Conservation (phyloP, 2,888 invertebrate species). For the Diachrysia chrysitis region DNA sequence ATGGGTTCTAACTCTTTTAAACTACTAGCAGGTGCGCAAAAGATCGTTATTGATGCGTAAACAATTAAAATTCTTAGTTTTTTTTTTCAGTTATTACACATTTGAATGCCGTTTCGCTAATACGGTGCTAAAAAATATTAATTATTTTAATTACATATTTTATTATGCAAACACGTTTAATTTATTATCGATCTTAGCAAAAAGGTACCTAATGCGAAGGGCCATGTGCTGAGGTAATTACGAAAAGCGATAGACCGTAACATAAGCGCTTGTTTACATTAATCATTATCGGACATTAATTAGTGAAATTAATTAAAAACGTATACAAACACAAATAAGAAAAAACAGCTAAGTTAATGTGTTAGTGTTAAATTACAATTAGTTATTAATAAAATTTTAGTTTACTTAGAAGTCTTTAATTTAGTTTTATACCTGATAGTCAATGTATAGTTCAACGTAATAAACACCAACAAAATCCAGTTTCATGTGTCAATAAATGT, state of each 20-base stretch:
- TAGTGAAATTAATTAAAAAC: constrained; percentile 24
- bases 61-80: no score
- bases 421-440: no score
- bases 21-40: constrained; percentile 38
- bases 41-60: constrained; percentile 30
- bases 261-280: constrained; percentile 44
- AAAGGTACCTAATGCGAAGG: constrained; percentile 22
- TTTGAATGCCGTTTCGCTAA: constrained; percentile 13
- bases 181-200: constrained; percentile 41
- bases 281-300: constrained; percentile 9
- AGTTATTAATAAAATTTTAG: no score
- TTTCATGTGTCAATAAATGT: constrained; percentile 1
- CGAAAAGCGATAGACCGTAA: constrained; percentile 40
- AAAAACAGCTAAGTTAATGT: constrained; percentile 27
- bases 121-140: constrained; percentile 21
- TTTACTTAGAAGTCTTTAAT: no score
- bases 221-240: constrained; percentile 36
- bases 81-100: constrained; percentile 32
- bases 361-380: not conserved
- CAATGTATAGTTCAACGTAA: no score
- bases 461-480: not conserved
- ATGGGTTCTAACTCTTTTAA: constrained; percentile 19
- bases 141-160: constrained; percentile 50
- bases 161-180: constrained; percentile 41
- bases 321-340: not conserved